These are phyloP conservation scores for Synergus gifuensis DNA, from an alignment of 2,888 invertebrate genomes.

Conservation along the genomic window DNA sequence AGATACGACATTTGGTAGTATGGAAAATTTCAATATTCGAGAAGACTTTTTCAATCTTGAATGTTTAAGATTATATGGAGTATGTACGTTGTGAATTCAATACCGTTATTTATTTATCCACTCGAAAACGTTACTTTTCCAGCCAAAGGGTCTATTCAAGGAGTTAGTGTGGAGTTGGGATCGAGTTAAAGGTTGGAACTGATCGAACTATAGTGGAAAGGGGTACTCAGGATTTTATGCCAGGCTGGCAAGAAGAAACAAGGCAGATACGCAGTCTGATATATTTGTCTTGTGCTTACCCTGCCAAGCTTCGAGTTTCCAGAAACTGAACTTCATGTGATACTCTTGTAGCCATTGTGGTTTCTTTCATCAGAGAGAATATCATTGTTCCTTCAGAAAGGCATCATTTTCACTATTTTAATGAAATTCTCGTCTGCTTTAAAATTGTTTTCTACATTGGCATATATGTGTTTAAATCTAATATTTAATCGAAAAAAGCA, in stretches of 20 bases:
- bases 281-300: conserved; percentile 51
- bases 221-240: conserved; percentile 41
- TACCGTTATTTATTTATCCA: conserved; percentile 42
- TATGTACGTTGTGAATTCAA: conserved; percentile 19
- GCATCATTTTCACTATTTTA: conserved; percentile 16
- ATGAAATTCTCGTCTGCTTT: not conserved
- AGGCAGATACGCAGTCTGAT: conserved; percentile 46
- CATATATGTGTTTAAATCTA: not conserved
- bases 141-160: conserved; percentile 19
- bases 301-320: conserved; percentile 40
- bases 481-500: not conserved
- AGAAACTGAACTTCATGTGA: conserved; percentile 29
- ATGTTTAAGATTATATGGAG: conserved; percentile 23
- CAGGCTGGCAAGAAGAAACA: conserved; percentile 28
- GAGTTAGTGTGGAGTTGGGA: conserved; percentile 1
- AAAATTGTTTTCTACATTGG: not conserved
- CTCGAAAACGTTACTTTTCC: conserved; percentile 32
- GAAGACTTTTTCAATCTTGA: conserved; percentile 36
- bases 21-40: conserved; percentile 35
- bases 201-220: conserved; percentile 25
- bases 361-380: conserved; percentile 15
- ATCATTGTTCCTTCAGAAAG: conserved; percentile 9
- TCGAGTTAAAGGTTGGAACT: conserved; percentile 42
- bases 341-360: conserved; percentile 26
- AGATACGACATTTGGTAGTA: not conserved